Base-by-base conservation (phyloP, 2,888 invertebrate genomes). In the Crocallis elinguaria region DNA sequence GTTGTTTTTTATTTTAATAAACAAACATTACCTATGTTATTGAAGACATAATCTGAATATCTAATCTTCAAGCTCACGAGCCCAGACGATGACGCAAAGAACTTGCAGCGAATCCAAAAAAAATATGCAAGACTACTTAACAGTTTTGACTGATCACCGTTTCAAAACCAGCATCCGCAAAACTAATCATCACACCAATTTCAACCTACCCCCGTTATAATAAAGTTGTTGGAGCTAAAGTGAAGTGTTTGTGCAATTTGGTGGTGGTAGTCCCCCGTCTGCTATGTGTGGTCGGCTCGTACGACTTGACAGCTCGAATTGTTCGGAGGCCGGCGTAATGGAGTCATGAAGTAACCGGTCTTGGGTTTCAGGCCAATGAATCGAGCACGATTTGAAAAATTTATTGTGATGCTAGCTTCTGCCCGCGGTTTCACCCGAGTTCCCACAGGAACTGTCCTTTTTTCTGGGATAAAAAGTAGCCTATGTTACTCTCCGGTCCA, bases 41-140 rank as follows among this genome's bases (percentile, higher is more conserved):
- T 43, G 38, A 33, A 44, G 43, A 50, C 37, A 33, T 13, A 21
- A 33, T 43, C 43, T 23, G 39, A 39, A 29, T 21, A 41, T 27
- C 38, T 17, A 23, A 41, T 49, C 49, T 39, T 14, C 41, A 37
- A 77, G 6, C 11, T 45, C 35, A 45, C 86, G 79, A 64, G 82
- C 87, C 66, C 86, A 87, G 88, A 88, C 88, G 81, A 75, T 88
- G 88, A 88, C 86, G 45, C 75, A 84, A 79, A 77, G 53, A 71
- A 73, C 67, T 77, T 74, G 71, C 72, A 70, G 59, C 63, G 58
- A 60, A 62, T 46, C 54, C 64, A 62, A 72, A 77, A 76, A 71
- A 65, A 68, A 66, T 59, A 44, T 52, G 49, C 61, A 67, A 70
- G 12, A 39, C 21, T n/a, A n/a, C n/a, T 50, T 67, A 71, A 73